Evolutionary conservation across 2,113 vertebrate genomes (phyloP).

Genomic region (Hiodon tergisus): DNA sequence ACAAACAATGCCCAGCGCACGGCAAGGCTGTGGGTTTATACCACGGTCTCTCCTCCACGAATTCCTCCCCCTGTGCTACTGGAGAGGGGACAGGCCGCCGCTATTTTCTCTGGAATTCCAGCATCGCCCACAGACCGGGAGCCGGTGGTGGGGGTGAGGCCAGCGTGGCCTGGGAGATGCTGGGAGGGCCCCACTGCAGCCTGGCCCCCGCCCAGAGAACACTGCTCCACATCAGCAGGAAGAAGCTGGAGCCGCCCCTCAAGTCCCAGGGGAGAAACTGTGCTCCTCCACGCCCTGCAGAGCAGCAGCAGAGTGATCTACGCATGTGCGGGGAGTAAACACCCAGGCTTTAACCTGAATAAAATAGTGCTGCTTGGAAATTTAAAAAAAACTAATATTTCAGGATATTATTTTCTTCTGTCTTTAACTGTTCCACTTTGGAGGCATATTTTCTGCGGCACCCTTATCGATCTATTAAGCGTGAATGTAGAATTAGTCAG

Average conservation of each 20-base stretch:
- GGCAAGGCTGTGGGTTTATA: constrained; percentile 38
- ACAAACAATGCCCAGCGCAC: constrained; percentile 8
- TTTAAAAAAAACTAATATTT: too few species aligned
- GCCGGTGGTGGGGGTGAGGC: constrained; percentile 1
- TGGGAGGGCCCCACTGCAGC: background rate
- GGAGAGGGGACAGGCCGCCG: constrained; percentile 33
- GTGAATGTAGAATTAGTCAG: too few species aligned
- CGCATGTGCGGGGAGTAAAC: too few species aligned
- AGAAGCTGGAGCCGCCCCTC: background rate
- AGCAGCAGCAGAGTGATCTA: background rate
- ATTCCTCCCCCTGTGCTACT: constrained; percentile 42
- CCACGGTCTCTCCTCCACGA: constrained; percentile 28
- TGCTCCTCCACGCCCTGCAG: background rate
- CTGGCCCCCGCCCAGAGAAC: background rate
- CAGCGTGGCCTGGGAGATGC: constrained; percentile 8
- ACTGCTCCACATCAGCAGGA: background rate
- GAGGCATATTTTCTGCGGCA: too few species aligned
- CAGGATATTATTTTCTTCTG: too few species aligned
- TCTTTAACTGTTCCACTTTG: too few species aligned
- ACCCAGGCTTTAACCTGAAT: too few species aligned
- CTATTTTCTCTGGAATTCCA: constrained; percentile 57
- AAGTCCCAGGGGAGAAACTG: background rate
- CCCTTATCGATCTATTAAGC: too few species aligned
- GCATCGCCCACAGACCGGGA: constrained; percentile 31
- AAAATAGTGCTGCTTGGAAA: too few species aligned